A percentile compares a stretch with the other conserved stretches of the same genome.
phyloP scores from a whole-genome alignment of 2,888 invertebrate genomes.

The Nomada flava region DNA sequence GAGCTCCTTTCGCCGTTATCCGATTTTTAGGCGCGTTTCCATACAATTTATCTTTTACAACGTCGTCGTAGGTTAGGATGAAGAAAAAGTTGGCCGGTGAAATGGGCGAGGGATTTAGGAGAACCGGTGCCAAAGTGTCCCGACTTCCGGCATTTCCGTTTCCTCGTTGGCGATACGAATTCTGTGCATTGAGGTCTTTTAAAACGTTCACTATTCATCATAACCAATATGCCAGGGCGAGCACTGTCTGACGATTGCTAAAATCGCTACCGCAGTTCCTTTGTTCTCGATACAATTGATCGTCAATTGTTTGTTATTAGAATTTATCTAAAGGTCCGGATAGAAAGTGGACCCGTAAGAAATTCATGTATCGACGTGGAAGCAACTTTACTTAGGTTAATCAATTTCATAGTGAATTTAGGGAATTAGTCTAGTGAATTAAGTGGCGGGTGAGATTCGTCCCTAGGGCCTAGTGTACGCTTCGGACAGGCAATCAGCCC shows the following conservation, averaged over 20 bases:
- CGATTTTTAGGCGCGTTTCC: constrained; percentile 16
- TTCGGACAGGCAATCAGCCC: neutral
- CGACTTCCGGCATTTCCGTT: neutral
- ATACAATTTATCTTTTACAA: constrained; percentile 43
- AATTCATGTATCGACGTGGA: no score
- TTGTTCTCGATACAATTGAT: no score
- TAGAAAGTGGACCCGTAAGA: no score
- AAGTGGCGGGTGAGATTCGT: neutral
- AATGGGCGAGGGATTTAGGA: neutral
- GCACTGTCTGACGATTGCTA: no score
- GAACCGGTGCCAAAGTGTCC: constrained; percentile 23
- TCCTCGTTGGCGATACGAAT: neutral
- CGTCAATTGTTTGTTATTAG: no score
- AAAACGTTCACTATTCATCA: neutral
- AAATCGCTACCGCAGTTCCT: no score
- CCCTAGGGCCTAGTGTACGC: neutral
- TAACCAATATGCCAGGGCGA: no score
- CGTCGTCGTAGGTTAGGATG: constrained; percentile 8
- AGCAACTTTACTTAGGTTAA: no score
- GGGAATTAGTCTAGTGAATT: neutral
- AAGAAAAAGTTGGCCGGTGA: neutral
- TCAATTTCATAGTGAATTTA: neutral
- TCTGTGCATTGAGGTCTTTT: neutral
- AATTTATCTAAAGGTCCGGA: no score
- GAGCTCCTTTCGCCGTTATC: constrained; percentile 5